These are phyloP conservation scores for Sterrhoptilus dennistouni DNA, from an alignment of 2,113 vertebrate genomes.

Conservation along the genomic window DNA sequence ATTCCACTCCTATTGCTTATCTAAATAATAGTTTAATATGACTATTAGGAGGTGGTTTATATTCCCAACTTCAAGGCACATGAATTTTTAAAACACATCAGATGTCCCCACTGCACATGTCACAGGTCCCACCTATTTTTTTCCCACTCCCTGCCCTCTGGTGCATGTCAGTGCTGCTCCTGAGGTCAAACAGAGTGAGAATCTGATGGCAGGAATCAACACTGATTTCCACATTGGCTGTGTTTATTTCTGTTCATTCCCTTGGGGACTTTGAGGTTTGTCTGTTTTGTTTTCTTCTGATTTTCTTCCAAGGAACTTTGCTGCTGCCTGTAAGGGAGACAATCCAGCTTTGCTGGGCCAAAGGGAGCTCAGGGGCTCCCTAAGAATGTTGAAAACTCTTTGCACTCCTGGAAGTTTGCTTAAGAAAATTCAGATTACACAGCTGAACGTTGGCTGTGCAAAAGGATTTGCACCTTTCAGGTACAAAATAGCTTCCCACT, in stretches of 20 bases:
- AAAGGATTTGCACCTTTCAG: neutral
- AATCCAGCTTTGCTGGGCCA: neutral
- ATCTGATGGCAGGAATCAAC: slow-evolving; percentile 44
- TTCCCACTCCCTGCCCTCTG: neutral
- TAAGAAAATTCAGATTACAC: slow-evolving; percentile 1
- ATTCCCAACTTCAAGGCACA: neutral
- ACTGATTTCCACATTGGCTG: slow-evolving; percentile 32
- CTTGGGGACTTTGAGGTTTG: slow-evolving; percentile 34
- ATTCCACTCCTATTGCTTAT: neutral
- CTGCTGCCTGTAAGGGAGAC: neutral
- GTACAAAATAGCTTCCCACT: neutral
- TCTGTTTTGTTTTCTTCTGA: slow-evolving; percentile 35
- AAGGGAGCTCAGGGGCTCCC: neutral
- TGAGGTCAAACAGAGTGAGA: slow-evolving; percentile 13
- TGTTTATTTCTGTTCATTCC: slow-evolving; percentile 54
- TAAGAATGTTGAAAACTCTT: neutral
- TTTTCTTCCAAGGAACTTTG: slow-evolving; percentile 37
- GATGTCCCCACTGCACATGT: neutral
- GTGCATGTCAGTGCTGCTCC: neutral
- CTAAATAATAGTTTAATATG: neutral
- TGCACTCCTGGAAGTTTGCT: neutral
- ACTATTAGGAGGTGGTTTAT: neutral
- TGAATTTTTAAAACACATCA: neutral
- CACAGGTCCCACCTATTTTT: neutral
- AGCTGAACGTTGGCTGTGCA: neutral